Evolutionary conservation across 1,140 invertebrate genomes (phyloP).

Genomic region (Gryllus bimaculatus): DNA sequence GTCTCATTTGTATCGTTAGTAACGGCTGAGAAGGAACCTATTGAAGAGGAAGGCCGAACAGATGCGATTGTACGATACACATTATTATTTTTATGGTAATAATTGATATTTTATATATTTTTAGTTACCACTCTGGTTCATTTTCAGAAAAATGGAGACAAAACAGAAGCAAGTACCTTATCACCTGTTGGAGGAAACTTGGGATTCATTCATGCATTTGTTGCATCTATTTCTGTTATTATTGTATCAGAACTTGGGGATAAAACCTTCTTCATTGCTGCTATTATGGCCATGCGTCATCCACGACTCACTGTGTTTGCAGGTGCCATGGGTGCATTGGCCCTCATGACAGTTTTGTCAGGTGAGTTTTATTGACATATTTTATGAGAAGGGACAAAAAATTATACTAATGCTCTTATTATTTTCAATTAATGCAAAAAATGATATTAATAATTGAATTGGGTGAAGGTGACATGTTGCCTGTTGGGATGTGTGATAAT

Average conservation of each 20-base stretch:
- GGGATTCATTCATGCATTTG: constrained; percentile 88
- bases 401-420: not conserved
- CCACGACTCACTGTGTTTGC: constrained; percentile 83
- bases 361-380: constrained; percentile 41
- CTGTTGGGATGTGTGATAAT: too few relatives aligned
- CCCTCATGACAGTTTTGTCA: constrained; percentile 90
- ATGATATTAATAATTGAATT: too few relatives aligned
- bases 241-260: constrained; percentile 96
- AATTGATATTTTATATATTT: not conserved
- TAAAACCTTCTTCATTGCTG: constrained; percentile 99
- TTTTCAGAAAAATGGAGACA: not conserved
- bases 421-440: too few relatives aligned
- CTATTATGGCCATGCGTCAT: constrained; percentile 99
- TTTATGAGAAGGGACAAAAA: not conserved
- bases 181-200: constrained; percentile 30
- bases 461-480: too few relatives aligned
- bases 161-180: not conserved
- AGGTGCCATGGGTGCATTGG: constrained; percentile 85
- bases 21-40: constrained; percentile 13
- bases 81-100: constrained; percentile 1
- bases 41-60: constrained; percentile 9
- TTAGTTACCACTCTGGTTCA: constrained; percentile 3
- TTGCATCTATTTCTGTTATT: constrained; percentile 91
- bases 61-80: not conserved
- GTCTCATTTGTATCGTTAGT: not conserved